These are phyloP conservation scores for Sebastolobus altivelis DNA, from an alignment of 2,797 vertebrate species.

Conservation along the genomic window DNA sequence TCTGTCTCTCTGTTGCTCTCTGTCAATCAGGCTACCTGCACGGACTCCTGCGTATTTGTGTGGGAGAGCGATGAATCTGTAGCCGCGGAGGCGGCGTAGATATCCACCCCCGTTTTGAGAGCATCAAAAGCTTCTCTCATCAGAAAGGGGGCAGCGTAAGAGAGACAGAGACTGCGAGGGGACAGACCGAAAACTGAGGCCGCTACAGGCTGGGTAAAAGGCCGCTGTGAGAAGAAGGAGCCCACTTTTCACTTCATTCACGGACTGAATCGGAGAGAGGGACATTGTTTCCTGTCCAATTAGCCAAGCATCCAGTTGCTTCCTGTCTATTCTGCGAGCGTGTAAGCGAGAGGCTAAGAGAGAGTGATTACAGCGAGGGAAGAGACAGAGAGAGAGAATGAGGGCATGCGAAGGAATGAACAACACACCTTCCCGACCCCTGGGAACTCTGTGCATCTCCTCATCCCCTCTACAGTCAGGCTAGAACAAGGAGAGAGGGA, in stretches of 20 bases:
- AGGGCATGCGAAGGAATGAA: slow-evolving; percentile 64
- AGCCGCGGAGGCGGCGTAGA: slow-evolving; percentile 24
- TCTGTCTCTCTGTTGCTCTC: slow-evolving; percentile 41
- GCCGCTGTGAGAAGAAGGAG: slow-evolving; percentile 30
- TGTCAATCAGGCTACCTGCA: slow-evolving; percentile 67
- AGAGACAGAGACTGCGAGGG: not conserved
- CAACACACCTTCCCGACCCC: slow-evolving; percentile 62
- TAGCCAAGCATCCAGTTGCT: slow-evolving; percentile 52
- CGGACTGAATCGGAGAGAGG: slow-evolving; percentile 37
- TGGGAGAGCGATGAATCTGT: slow-evolving; percentile 66
- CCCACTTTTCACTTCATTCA: slow-evolving; percentile 42
- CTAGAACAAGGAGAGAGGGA: slow-evolving; percentile 18
- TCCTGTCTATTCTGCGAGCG: slow-evolving; percentile 46
- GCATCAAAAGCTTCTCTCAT: slow-evolving; percentile 44
- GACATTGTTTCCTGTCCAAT: slow-evolving; percentile 70
- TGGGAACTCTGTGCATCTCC: slow-evolving; percentile 50
- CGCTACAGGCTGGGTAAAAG: slow-evolving; percentile 26
- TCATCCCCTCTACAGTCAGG: not conserved
- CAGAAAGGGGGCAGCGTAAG: slow-evolving; percentile 14
- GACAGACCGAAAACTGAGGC: slow-evolving; percentile 35
- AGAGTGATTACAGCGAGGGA: slow-evolving; percentile 37
- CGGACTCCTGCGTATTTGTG: slow-evolving; percentile 55
- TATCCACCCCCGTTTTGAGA: slow-evolving; percentile 37
- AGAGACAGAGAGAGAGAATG: slow-evolving; percentile 43
- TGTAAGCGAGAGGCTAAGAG: slow-evolving; percentile 25